These are phyloP conservation scores for Notodonta ziczac DNA, from an alignment of 2,888 invertebrate species.

Conservation along the genomic window DNA sequence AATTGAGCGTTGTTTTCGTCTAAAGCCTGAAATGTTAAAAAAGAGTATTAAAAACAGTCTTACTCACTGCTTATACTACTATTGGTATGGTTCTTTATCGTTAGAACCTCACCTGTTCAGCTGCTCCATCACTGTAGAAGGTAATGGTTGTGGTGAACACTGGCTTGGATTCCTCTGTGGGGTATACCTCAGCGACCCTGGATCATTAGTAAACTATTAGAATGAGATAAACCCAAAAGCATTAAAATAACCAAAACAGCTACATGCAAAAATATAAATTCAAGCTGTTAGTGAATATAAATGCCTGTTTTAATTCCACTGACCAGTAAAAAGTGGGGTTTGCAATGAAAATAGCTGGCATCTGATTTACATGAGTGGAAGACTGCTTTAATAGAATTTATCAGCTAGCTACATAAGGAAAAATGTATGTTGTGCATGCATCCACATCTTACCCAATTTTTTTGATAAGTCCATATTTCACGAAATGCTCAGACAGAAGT, in stretches of 20 bases:
- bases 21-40: slow-evolving; percentile 56
- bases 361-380: no score
- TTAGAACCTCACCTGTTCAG: slow-evolving; percentile 53
- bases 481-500: slow-evolving; percentile 62
- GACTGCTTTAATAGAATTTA: no score
- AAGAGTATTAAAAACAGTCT: background rate
- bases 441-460: slow-evolving; percentile 59
- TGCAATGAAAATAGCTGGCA: no score
- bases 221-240: background rate
- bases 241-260: no score
- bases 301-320: no score
- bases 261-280: background rate
- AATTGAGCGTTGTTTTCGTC: slow-evolving; percentile 54
- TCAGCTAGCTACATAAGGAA: no score
- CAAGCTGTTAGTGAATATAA: no score
- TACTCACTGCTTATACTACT: no score
- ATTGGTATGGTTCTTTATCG: background rate
- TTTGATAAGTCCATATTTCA: slow-evolving; percentile 60
- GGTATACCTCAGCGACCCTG: slow-evolving; percentile 69
- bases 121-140: slow-evolving; percentile 62
- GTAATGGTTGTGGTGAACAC: slow-evolving; percentile 68
- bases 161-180: slow-evolving; percentile 58
- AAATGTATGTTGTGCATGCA: no score
- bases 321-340: no score
- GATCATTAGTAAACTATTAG: slow-evolving; percentile 27